Conservation (phyloP, 2,888 invertebrate genomes). For the Microctonus hyperodae region DNA sequence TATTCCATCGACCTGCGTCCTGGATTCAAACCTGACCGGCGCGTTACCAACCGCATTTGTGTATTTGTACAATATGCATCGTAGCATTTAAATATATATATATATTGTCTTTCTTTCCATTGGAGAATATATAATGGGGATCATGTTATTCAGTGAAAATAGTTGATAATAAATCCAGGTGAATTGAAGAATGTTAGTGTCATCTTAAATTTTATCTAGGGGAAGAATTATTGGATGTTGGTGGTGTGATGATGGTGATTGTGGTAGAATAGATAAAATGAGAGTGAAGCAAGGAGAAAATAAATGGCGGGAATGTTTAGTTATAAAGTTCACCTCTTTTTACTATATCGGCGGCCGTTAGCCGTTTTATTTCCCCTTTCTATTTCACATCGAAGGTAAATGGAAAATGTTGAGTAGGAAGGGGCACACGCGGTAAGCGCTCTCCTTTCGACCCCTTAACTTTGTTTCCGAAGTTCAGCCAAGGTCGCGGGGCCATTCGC, state of each 20-base stretch:
- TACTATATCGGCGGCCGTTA: conserved; percentile 38
- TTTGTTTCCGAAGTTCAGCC: conserved; percentile 57
- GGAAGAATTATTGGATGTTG: not conserved
- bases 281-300: conserved; percentile 25
- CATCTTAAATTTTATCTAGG: not conserved
- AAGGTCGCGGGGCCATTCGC: conserved; percentile 39
- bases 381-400: conserved; percentile 37
- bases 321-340: conserved; percentile 56
- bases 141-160: not conserved
- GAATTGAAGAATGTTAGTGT: not conserved
- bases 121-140: no score
- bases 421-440: conserved; percentile 32
- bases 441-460: conserved; percentile 51
- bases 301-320: conserved; percentile 46
- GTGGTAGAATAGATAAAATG: not conserved
- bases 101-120: not conserved
- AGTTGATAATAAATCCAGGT: not conserved
- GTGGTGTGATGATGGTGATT: not conserved
- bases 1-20: conserved; percentile 43
- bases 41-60: conserved; percentile 27
- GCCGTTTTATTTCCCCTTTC: conserved; percentile 46
- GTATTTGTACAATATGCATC: conserved; percentile 29
- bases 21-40: conserved; percentile 36
- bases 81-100: not conserved
- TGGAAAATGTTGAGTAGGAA: conserved; percentile 26